phyloP scores from a whole-genome alignment of 1,140 invertebrate species.

The Bombus ignitus region DNA sequence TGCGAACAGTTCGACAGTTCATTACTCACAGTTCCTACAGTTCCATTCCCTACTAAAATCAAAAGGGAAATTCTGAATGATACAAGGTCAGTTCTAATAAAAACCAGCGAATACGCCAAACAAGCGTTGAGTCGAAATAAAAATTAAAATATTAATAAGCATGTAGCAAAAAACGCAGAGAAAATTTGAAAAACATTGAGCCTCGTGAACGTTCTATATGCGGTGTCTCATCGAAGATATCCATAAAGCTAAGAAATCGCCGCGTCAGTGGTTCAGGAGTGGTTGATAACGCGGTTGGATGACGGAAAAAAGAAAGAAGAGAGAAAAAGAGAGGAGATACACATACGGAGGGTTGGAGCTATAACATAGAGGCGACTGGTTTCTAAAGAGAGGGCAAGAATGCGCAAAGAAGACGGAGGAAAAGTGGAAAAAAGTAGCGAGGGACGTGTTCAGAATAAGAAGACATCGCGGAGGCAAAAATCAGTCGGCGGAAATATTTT shows the following conservation, averaged over 20 bases:
- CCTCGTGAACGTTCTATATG: background rate
- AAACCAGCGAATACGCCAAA: background rate
- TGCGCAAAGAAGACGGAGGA: background rate
- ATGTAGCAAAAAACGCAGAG: background rate
- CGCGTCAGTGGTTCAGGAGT: slow-evolving; percentile 44
- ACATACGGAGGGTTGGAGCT: background rate
- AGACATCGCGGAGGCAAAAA: slow-evolving; percentile 53
- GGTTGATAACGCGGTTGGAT: slow-evolving; percentile 19
- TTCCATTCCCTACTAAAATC: background rate
- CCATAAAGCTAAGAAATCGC: slow-evolving; percentile 24
- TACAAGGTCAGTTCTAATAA: background rate
- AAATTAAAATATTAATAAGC: background rate
- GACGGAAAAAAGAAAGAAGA: too few species aligned
- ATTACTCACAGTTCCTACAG: background rate
- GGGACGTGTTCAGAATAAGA: slow-evolving; percentile 44
- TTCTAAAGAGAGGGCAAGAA: background rate
- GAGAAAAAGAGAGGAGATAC: background rate
- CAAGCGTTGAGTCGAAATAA: background rate
- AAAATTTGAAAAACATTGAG: background rate
- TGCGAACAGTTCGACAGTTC: too few species aligned
- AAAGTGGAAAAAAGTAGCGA: slow-evolving; percentile 3
- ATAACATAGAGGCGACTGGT: background rate
- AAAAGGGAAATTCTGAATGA: background rate
- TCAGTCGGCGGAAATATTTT: slow-evolving; percentile 74
- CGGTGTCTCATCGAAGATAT: background rate